Evolutionary conservation across 2,797 vertebrate species (phyloP).

Genomic region (Petrocephalus schoutedeni): DNA sequence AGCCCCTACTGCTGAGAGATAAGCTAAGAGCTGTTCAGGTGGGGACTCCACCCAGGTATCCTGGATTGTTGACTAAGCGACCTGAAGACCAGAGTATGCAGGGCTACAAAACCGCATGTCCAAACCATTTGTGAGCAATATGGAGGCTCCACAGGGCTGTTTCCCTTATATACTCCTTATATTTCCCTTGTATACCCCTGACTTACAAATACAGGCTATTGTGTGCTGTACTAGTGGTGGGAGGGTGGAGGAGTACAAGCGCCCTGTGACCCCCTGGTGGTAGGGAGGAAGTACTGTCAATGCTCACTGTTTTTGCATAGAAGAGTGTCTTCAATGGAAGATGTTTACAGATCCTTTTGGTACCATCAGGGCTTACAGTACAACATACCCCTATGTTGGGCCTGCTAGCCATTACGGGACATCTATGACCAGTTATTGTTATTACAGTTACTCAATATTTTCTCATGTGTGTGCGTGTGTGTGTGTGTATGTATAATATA

Average conservation of each 20-base stretch:
- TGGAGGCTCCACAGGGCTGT: not conserved
- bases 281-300: not conserved
- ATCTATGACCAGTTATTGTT: not conserved
- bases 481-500: no score
- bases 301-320: not conserved
- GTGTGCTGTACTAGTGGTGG: not conserved
- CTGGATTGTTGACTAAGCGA: not conserved
- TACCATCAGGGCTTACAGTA: not conserved
- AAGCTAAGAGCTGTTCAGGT: not conserved
- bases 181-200: not conserved
- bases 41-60: not conserved
- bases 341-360: not conserved
- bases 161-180: not conserved
- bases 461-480: not conserved
- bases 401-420: not conserved
- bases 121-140: not conserved
- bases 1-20: not conserved
- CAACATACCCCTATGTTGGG: not conserved
- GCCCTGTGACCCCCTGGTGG: not conserved
- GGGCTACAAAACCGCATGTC: not conserved
- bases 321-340: not conserved
- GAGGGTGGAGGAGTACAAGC: not conserved
- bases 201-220: not conserved
- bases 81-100: not conserved
- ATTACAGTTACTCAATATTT: not conserved